Evolutionary conservation across 2,797 vertebrate genomes (phyloP).

Genomic region (Champsocephalus esox): DNA sequence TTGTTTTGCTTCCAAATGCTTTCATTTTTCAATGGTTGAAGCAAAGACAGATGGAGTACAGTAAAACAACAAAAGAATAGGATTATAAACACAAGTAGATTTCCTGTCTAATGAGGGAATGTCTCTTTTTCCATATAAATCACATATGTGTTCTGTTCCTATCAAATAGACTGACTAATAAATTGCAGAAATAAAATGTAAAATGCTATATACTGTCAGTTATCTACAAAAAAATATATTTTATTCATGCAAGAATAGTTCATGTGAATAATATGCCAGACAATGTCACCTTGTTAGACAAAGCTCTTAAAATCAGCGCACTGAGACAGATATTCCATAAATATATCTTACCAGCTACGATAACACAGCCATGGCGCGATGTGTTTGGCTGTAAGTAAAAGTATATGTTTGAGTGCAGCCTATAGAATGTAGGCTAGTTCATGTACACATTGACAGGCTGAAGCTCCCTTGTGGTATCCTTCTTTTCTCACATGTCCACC

Average conservation of each 20-base stretch:
- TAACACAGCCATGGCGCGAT: not conserved
- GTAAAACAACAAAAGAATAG: not conserved
- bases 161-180: not conserved
- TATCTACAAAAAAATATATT: not conserved
- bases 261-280: not conserved
- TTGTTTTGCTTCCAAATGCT: constrained; percentile 5
- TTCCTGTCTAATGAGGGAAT: constrained; percentile 12
- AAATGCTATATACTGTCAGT: not conserved
- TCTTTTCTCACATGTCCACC: constrained; percentile 27
- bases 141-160: not conserved
- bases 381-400: constrained; percentile 49
- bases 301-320: not conserved
- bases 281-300: not conserved
- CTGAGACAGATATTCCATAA: not conserved
- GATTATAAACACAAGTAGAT: constrained; percentile 16
- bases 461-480: constrained; percentile 35
- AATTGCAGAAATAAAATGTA: not conserved
- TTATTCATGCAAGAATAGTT: not conserved
- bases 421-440: constrained; percentile 11
- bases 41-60: constrained; percentile 1
- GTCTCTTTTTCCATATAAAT: not conserved
- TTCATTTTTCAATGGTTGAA: not conserved
- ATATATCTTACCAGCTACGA: not conserved
- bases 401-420: constrained; percentile 34
- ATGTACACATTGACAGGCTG: constrained; percentile 56